These are phyloP conservation scores for Tetanocera ferruginea DNA, from an alignment of 2,888 invertebrate genomes.

Conservation along the genomic window DNA sequence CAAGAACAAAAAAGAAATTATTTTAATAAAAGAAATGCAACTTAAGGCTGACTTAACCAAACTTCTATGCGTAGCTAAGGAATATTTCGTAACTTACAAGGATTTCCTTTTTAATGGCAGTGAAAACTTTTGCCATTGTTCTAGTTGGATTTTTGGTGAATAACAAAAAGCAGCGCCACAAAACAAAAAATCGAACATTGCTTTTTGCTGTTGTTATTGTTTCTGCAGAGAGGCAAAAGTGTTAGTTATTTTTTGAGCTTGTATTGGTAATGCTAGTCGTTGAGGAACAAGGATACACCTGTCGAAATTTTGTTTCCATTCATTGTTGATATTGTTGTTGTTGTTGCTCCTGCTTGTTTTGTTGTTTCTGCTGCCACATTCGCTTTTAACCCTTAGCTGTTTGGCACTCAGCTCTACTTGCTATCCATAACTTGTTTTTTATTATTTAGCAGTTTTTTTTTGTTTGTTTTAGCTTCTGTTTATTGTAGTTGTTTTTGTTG, in stretches of 20 bases:
- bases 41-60: neutral
- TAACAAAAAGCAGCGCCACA: neutral
- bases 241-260: slow-evolving; percentile 19
- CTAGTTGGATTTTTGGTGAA: neutral
- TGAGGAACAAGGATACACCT: slow-evolving; percentile 56
- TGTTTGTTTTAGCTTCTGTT: neutral
- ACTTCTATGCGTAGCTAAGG: neutral
- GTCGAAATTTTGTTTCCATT: slow-evolving; percentile 54
- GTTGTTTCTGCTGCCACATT: neutral
- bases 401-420: slow-evolving; percentile 24
- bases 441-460: neutral
- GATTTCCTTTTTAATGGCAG: slow-evolving; percentile 14
- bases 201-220: slow-evolving; percentile 21
- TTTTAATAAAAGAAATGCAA: slow-evolving; percentile 5
- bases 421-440: slow-evolving; percentile 40
- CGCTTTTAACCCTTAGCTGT: slow-evolving; percentile 35
- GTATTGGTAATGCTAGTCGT: slow-evolving; percentile 21
- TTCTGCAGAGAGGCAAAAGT: slow-evolving; percentile 24
- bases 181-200: slow-evolving; percentile 19
- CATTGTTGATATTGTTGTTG: slow-evolving; percentile 35
- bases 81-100: slow-evolving; percentile 5
- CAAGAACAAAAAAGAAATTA: neutral
- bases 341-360: neutral
- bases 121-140: slow-evolving; percentile 25
- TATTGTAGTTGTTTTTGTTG: slow-evolving; percentile 7